Conservation (phyloP, 2,888 invertebrate genomes). For the Molanna angustata region DNA sequence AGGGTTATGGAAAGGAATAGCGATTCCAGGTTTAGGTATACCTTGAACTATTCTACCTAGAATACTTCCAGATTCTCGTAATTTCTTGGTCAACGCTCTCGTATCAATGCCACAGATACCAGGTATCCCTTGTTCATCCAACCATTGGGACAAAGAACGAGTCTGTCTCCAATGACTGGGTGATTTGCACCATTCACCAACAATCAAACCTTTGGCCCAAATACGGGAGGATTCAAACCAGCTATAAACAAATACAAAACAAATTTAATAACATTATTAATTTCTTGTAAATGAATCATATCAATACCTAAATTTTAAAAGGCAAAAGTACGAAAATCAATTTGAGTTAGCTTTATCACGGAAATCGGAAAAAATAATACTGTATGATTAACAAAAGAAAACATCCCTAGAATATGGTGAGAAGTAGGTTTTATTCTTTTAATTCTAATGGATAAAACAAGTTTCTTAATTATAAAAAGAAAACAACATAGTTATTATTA, state of each 20-base stretch:
- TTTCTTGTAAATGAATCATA: too few relatives aligned
- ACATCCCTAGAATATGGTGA: too few relatives aligned
- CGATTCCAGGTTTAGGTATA: constrained; percentile 46
- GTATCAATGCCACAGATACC: constrained; percentile 94
- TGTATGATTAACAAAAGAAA: too few relatives aligned
- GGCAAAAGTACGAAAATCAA: too few relatives aligned
- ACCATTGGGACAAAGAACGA: constrained; percentile 81
- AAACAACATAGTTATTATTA: too few relatives aligned
- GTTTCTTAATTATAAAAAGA: too few relatives aligned
- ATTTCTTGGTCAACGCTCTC: constrained; percentile 84
- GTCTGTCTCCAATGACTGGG: constrained; percentile 90
- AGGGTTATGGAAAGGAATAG: constrained; percentile 68
- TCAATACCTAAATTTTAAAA: too few relatives aligned
- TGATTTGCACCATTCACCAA: constrained; percentile 80
- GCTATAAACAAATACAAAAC: constrained; percentile 50
- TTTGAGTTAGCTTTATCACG: too few relatives aligned
- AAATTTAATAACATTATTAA: too few relatives aligned
- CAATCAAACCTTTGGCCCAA: constrained; percentile 89
- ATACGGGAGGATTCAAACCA: constrained; percentile 91
- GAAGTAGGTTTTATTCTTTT: too few relatives aligned
- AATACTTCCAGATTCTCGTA: constrained; percentile 85
- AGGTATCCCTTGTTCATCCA: constrained; percentile 73
- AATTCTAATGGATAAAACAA: too few relatives aligned
- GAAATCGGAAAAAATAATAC: too few relatives aligned
- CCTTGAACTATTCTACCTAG: constrained; percentile 65